These are phyloP conservation scores for Dicyrtomina minuta DNA, from an alignment of 2,888 invertebrate genomes.

Conservation along the genomic window DNA sequence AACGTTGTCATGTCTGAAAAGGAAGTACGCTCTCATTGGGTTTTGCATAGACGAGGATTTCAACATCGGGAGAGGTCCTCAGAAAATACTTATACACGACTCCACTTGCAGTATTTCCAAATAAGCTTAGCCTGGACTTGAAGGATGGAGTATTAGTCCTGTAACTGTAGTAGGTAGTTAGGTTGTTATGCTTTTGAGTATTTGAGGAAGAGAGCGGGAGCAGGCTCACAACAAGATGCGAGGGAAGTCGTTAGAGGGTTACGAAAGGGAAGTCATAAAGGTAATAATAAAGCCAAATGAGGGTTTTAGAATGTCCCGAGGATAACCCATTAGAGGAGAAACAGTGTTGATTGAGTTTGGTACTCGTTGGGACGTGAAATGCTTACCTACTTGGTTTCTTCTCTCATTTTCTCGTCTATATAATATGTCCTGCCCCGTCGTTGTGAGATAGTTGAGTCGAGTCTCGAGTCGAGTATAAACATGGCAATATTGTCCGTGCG, in stretches of 20 bases:
- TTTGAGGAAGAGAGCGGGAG: neutral
- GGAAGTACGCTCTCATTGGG: too few species aligned
- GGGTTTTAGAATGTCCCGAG: slow-evolving; percentile 40
- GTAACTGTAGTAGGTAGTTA: neutral
- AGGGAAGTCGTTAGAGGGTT: slow-evolving; percentile 25
- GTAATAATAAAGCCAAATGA: slow-evolving; percentile 48
- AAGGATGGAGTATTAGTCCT: neutral
- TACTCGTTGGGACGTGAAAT: slow-evolving; percentile 37
- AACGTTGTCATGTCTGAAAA: too few species aligned
- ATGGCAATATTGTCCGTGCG: neutral
- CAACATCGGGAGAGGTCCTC: too few species aligned
- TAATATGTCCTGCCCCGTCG: too few species aligned
- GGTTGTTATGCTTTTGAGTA: neutral
- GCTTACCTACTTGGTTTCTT: slow-evolving; percentile 10
- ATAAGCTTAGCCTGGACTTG: neutral
- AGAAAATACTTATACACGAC: too few species aligned
- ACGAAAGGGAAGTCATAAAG: slow-evolving; percentile 39
- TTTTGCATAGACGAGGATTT: too few species aligned
- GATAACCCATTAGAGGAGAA: slow-evolving; percentile 38
- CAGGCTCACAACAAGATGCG: neutral
- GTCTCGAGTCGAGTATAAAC: neutral
- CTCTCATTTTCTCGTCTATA: too few species aligned
- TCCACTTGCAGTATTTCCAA: too few species aligned
- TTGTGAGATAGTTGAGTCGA: too few species aligned
- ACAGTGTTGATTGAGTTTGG: slow-evolving; percentile 45